Conservation (phyloP, 2,888 invertebrate species). For the Machimus atricapillus region DNA sequence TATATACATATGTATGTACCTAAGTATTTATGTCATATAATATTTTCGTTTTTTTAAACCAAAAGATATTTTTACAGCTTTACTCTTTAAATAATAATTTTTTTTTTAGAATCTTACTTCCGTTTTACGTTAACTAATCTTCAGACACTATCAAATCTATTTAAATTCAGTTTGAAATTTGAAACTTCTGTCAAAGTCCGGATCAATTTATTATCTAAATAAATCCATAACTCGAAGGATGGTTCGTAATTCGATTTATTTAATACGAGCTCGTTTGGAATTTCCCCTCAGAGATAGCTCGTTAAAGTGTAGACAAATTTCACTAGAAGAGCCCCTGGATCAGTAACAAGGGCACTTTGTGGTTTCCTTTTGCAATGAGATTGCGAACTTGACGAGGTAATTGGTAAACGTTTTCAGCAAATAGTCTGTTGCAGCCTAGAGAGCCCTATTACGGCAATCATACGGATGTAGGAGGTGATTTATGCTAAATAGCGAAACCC, state of each 20-base stretch:
- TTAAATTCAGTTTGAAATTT: neutral
- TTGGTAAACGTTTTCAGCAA: conserved; percentile 23
- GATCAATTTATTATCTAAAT: neutral
- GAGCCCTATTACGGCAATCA: conserved; percentile 19
- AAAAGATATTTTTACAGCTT: neutral
- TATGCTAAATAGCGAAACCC: conserved; percentile 7
- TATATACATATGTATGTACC: too few species aligned
- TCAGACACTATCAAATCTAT: neutral
- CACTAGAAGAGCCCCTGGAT: neutral
- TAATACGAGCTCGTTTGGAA: neutral
- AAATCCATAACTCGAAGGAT: neutral
- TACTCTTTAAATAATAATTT: neutral
- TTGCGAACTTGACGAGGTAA: neutral
- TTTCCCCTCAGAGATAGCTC: neutral
- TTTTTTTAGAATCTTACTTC: neutral
- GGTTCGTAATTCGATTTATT: neutral
- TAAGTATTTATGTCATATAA: too few species aligned
- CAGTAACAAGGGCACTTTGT: neutral
- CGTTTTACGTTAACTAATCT: neutral
- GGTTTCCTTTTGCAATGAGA: neutral
- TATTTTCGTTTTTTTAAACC: too few species aligned
- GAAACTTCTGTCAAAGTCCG: neutral
- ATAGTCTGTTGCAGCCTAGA: neutral
- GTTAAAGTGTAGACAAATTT: neutral
- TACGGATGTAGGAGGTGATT: conserved; percentile 25